Conservation (phyloP, 2,797 vertebrate genomes). For the Sebastes wilsoni region DNA sequence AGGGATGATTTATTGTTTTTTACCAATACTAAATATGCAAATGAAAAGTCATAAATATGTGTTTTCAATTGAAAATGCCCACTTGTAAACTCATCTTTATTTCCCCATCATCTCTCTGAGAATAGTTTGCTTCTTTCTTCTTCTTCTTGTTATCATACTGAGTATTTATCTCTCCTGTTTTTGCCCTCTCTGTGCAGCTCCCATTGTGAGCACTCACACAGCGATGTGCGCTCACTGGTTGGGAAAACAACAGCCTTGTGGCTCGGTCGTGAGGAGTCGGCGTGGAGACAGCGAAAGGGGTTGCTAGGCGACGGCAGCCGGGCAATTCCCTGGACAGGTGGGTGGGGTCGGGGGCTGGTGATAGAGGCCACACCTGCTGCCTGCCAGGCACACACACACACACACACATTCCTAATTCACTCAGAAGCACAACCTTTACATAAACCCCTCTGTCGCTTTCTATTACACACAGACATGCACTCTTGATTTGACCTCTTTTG, state of each 20-base stretch:
- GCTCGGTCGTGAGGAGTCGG: constrained; percentile 42
- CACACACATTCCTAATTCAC: constrained; percentile 31
- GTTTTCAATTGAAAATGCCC: background rate
- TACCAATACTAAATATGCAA: background rate
- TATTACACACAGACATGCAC: constrained; percentile 28
- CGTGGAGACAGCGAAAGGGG: constrained; percentile 39
- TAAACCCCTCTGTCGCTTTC: constrained; percentile 24
- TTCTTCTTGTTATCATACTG: background rate
- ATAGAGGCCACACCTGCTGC: constrained; percentile 71
- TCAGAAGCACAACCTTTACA: constrained; percentile 37
- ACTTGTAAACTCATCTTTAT: background rate
- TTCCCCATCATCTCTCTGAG: background rate
- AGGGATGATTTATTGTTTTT: background rate
- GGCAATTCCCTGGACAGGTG: constrained; percentile 72
- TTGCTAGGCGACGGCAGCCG: constrained; percentile 72
- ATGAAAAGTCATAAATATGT: background rate
- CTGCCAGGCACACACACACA: background rate
- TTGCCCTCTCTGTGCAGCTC: constrained; percentile 2
- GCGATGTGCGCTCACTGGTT: constrained; percentile 22
- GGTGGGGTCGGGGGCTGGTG: constrained; percentile 56
- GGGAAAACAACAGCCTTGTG: constrained; percentile 62
- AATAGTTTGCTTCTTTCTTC: background rate
- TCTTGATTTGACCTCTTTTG: constrained; percentile 27
- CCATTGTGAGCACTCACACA: constrained; percentile 18
- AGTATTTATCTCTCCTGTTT: background rate